phyloP scores from a whole-genome alignment of 2,113 vertebrate genomes.

The Sisor rabdophorus region DNA sequence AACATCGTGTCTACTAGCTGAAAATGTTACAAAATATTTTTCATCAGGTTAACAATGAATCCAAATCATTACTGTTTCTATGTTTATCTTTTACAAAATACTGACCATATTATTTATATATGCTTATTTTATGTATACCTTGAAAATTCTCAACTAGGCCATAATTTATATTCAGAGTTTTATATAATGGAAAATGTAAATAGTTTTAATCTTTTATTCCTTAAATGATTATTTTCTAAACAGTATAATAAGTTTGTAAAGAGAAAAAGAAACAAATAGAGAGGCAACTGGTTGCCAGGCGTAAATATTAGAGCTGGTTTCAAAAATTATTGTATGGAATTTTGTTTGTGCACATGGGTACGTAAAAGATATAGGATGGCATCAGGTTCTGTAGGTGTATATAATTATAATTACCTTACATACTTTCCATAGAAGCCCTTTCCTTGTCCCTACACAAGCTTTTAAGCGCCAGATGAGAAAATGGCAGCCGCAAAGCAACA shows the following conservation, averaged over 20 bases:
- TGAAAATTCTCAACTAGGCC: neutral
- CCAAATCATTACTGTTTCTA: too few relatives aligned
- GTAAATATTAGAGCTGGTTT: neutral
- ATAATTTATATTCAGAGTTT: neutral
- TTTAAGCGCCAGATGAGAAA: slow-evolving; percentile 67
- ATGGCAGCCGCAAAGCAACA: slow-evolving; percentile 64
- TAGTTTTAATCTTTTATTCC: neutral
- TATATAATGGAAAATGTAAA: neutral
- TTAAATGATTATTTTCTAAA: neutral
- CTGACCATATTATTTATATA: neutral
- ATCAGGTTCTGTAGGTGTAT: slow-evolving; percentile 5
- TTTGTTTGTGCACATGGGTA: neutral
- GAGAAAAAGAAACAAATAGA: neutral
- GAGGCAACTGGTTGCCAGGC: neutral
- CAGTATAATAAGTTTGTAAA: neutral
- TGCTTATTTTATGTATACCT: neutral
- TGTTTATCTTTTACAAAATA: too few relatives aligned
- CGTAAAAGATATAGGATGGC: slow-evolving; percentile 13
- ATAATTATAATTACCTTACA: neutral
- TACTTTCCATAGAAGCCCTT: neutral
- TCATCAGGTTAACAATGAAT: too few relatives aligned
- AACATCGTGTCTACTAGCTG: too few relatives aligned
- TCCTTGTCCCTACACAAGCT: slow-evolving; percentile 5
- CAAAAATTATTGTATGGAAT: neutral
- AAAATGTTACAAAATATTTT: too few relatives aligned